Conservation (phyloP, 2,113 vertebrate species). For the Stomatorhinus ivindoensis region DNA sequence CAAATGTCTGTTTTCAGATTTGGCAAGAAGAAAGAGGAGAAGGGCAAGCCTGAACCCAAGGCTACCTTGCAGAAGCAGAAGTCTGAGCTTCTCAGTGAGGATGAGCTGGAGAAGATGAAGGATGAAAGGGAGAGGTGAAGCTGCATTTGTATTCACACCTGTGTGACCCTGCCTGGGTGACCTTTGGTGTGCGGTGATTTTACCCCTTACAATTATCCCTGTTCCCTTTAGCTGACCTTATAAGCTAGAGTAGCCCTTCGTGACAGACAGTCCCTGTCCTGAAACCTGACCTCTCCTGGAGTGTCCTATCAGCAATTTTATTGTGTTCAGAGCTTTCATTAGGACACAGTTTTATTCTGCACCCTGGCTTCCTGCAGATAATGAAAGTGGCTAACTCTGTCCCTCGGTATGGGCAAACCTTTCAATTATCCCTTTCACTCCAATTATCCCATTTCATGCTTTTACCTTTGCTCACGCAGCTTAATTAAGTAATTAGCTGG, state of each 20-base stretch:
- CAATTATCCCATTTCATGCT: slow-evolving; percentile 1
- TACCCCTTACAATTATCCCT: neutral
- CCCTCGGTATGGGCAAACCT: neutral
- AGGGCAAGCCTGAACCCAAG: slow-evolving; percentile 45
- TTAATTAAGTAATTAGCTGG: slow-evolving; percentile 19
- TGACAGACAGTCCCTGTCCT: neutral
- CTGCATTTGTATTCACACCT: neutral
- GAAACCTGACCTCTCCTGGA: neutral
- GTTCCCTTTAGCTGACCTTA: neutral
- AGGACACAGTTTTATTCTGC: neutral
- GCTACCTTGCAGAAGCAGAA: slow-evolving; percentile 40
- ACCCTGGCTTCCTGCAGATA: neutral
- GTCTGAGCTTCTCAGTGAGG: slow-evolving; percentile 47
- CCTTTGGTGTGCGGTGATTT: neutral
- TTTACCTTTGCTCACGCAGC: slow-evolving; percentile 15
- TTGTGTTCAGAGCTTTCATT: slow-evolving; percentile 8
- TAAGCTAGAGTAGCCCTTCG: neutral
- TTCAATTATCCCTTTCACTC: slow-evolving; percentile 5
- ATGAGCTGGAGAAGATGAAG: slow-evolving; percentile 64
- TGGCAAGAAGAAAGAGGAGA: slow-evolving; percentile 74
- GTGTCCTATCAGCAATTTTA: neutral
- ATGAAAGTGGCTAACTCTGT: neutral
- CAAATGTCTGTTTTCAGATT: slow-evolving; percentile 48
- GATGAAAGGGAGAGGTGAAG: slow-evolving; percentile 25
- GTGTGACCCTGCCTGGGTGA: neutral